phyloP scores from a whole-genome alignment of 2,113 vertebrate species.

The Pseudopipra pipra region DNA sequence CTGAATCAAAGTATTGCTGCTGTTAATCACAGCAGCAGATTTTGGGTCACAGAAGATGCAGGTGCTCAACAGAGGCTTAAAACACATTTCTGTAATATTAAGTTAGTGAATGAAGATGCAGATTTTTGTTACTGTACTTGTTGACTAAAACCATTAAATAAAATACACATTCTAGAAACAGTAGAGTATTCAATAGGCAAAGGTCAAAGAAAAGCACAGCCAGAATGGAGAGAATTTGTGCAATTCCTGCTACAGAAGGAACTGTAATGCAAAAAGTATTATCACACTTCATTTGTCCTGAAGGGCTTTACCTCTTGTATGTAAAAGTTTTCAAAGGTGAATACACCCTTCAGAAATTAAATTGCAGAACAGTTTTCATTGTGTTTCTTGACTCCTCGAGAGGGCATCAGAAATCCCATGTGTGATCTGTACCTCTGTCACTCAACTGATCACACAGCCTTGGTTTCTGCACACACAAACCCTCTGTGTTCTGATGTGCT shows the following conservation, averaged over 20 bases:
- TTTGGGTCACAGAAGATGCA: neutral
- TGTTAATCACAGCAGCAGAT: neutral
- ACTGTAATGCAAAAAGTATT: neutral
- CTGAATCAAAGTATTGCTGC: neutral
- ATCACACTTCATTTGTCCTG: fast-evolving
- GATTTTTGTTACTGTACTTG: neutral
- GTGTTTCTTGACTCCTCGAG: neutral
- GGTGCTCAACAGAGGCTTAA: neutral
- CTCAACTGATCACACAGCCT: fast-evolving
- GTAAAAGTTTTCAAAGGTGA: neutral
- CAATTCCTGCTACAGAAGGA: neutral
- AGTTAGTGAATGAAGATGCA: neutral
- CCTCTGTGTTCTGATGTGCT: fast-evolving
- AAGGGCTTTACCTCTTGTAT: neutral
- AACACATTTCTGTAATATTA: neutral
- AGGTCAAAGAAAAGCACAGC: neutral
- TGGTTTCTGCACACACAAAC: neutral
- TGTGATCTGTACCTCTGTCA: neutral
- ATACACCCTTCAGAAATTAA: neutral
- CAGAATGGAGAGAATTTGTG: neutral
- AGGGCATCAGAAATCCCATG: neutral
- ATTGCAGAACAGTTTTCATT: neutral
- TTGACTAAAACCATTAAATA: neutral
- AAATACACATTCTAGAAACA: neutral
- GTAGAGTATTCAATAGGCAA: neutral